Percentiles rank a stretch among this genome's conserved stretches.
phyloP scores from a whole-genome alignment of 2,888 invertebrate species.

The Ectemnius lituratus region DNA sequence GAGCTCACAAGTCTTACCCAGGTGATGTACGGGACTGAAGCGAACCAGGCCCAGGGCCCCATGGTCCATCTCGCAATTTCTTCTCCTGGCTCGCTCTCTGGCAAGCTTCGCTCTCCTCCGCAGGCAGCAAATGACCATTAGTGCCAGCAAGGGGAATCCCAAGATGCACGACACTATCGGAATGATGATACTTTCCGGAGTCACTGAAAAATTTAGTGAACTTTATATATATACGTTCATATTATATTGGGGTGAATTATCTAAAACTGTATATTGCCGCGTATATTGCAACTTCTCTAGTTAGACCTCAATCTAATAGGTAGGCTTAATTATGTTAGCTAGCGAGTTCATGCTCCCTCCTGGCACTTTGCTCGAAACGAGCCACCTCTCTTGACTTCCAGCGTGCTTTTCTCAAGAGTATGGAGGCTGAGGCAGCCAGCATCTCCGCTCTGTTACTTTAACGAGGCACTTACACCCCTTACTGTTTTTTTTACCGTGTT shows the following conservation, averaged over 20 bases:
- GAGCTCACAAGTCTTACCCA: conserved; percentile 79
- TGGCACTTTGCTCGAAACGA: no score
- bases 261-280: no score
- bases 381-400: no score
- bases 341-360: no score
- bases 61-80: conserved; percentile 90
- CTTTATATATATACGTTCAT: no score
- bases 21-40: conserved; percentile 85
- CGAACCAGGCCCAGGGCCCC: conserved; percentile 91
- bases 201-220: conserved; percentile 79
- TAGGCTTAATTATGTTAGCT: no score
- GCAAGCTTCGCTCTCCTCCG: conserved; percentile 90
- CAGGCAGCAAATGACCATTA: conserved; percentile 92
- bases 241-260: no score
- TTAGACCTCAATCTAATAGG: no score
- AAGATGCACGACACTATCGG: conserved; percentile 94
- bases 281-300: neutral
- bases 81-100: conserved; percentile 88
- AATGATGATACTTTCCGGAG: conserved; percentile 92
- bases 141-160: conserved; percentile 91
- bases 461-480: conserved; percentile 4
- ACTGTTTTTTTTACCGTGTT: neutral
- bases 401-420: neutral
- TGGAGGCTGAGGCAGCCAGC: neutral
- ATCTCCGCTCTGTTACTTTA: conserved; percentile 5